Evolutionary conservation across 2,888 invertebrate species (phyloP), one percentile per base, ranked within the genome.

Genomic region (Leptinotarsa haldemani): DNA sequence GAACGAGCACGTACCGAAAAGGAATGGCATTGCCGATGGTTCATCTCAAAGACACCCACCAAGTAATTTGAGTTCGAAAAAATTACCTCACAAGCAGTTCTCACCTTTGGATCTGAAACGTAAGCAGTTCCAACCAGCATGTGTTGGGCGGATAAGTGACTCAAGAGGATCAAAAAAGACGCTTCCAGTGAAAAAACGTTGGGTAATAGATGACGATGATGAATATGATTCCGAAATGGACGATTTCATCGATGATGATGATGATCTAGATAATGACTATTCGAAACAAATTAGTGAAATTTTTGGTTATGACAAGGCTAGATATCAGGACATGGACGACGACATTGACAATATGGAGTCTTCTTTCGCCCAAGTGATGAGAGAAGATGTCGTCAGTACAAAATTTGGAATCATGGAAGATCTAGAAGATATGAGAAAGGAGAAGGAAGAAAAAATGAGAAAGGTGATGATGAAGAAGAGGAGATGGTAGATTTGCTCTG

Each of bases 171-270:
- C 85, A 47, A 65, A 77, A 69, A 68, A 77, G 69, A 68, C 75
- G 70, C 72, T 73, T 9, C 3, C 1, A 3, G 22, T 22, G 2
- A 56, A 56, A 20, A 56, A 56, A 22, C 56, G 56, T 80, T 91
- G 93, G 71, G 91, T 92, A 77, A 87, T 91, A 75, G 92, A 94
- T 80, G 93, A 95, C 75, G 95, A 96, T 78, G 94, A 93, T 0
- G 95, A 93, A 0, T 95, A 96, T 83, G 97, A 97, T 85, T 95
- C 96, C 0, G 97, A 97, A 84, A 90, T 97, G 90, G 96, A 96
- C 81, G 97, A 97, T 86, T 98, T 98, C 83, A 97, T 98, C 77
- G 97, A 97, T 85, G 79, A 81, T 16, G 79, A 81, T 16, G 97
- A 97, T 84, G 95, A 93, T 3, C 93, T 93, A 1, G 93, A 92